Conservation (phyloP, 2,113 vertebrate species). For the Leuciscus idus region DNA sequence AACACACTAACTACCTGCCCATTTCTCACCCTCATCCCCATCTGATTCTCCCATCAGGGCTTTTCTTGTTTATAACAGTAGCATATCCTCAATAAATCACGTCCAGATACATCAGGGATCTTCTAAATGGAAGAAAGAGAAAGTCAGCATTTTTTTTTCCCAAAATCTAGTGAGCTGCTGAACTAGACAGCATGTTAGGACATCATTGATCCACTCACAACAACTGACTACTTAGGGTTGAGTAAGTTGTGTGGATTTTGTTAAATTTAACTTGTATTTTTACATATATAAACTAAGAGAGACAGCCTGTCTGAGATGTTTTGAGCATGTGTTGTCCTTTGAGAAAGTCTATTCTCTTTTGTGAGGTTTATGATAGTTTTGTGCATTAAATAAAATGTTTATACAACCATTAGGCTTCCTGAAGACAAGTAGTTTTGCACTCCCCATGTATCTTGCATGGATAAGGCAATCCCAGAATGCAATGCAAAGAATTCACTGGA, state of each 20-base stretch:
- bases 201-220: not conserved
- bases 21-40: not conserved
- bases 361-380: no score
- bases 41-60: not conserved
- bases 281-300: no score
- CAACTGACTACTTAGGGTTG: not conserved
- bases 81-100: not conserved
- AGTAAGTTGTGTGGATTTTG: not conserved
- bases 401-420: not conserved
- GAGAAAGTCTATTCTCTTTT: no score
- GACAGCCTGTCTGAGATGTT: no score
- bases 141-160: not conserved
- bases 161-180: not conserved
- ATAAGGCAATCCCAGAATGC: not conserved
- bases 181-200: not conserved
- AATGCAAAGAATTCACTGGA: not conserved
- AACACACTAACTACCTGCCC: constrained; percentile 7
- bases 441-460: not conserved
- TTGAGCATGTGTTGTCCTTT: no score
- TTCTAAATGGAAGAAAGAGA: not conserved
- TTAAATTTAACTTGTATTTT: no score
- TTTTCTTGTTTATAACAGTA: not conserved
- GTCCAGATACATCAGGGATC: not conserved
- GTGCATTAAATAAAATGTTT: no score
- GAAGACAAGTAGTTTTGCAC: not conserved